A percentile compares a stretch with the other conserved stretches of the same genome.
Conservation (phyloP, 2,797 vertebrate species). For the Podargus strigoides region DNA sequence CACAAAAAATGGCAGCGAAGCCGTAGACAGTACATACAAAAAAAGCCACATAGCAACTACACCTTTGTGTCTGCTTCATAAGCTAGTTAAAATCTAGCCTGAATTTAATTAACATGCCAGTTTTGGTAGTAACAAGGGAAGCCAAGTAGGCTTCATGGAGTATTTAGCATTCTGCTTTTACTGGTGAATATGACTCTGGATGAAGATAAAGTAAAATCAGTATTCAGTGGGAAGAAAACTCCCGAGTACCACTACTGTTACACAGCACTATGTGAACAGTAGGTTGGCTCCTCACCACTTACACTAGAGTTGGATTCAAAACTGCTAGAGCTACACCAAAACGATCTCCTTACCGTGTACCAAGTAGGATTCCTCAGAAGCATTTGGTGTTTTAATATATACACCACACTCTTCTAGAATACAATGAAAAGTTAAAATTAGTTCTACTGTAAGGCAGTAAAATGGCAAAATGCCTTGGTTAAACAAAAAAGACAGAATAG, state of each 20-base stretch:
- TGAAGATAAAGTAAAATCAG: not conserved
- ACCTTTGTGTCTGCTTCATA: not conserved
- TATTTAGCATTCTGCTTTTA: not conserved
- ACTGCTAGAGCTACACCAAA: not conserved
- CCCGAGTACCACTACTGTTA: not conserved
- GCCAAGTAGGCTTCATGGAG: not conserved
- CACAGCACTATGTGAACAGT: not conserved
- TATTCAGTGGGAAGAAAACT: not conserved
- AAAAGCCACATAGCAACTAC: not conserved
- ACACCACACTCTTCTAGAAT: slow-evolving; percentile 87
- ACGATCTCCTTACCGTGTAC: slow-evolving; percentile 61
- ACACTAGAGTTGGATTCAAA: not conserved
- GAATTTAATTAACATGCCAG: not conserved
- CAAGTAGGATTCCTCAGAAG: slow-evolving; percentile 55
- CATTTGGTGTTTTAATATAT: slow-evolving; percentile 85
- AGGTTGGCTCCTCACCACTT: not conserved
- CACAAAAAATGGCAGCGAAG: not conserved
- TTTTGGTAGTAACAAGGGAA: not conserved
- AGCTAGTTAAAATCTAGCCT: not conserved
- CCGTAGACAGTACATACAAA: not conserved
- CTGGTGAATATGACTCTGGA: not conserved
- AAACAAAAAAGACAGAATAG: not conserved
- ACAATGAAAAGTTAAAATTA: slow-evolving; percentile 40
- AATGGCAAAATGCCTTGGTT: not conserved
- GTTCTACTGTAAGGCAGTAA: not conserved